Base-by-base conservation (phyloP, 2,113 vertebrate genomes). In the Pomatostomus ruficeps region DNA sequence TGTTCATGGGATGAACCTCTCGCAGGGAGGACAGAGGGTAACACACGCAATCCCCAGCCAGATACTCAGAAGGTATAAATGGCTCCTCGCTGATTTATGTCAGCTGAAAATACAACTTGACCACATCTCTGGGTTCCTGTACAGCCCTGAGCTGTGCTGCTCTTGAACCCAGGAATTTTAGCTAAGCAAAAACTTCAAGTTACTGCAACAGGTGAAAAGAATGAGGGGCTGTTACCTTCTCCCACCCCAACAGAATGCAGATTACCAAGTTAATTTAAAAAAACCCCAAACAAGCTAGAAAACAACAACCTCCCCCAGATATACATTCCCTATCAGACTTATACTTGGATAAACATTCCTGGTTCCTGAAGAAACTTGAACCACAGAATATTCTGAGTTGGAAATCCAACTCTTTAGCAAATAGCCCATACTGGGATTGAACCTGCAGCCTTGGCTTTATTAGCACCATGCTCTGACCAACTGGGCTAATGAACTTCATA, bases 141-240 rank as follows among this genome's bases (percentile, higher is more conserved):
- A 87, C 35, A 42, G 28, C 54, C 12, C 58, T 63, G 51, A 2
- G 14, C 42, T 24, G 7, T 38, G 98, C 97, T 97, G 80, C 52
- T 48, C 36, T 94, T 97, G 97, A 98, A 98, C 97, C 43, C 57
- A 65, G 65, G 57, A 70, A 75, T 95, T 95, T 91, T 93, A 95
- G 94, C 93, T 92, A 88, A 96, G 92, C 97, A 96, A 97, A 98
- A 98, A 98, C 94, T 91, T 97, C 94, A 96, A 96, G 85, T 96
- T 97, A 59, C 94, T 97, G 96, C 96, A 97, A 90, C 94, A 65
- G 79, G 68, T 82, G 93, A 92, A 92, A 87, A 94, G 77, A 96
- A 96, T 58, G 79, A 87, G 71, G 93, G 28, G 91, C 78, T 96
- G 70, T 88, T 97, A 96, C 94, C 90, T 58, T 66, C 43, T 36